Conservation (phyloP, 2,888 invertebrate species). For the Apamea epomidion region DNA sequence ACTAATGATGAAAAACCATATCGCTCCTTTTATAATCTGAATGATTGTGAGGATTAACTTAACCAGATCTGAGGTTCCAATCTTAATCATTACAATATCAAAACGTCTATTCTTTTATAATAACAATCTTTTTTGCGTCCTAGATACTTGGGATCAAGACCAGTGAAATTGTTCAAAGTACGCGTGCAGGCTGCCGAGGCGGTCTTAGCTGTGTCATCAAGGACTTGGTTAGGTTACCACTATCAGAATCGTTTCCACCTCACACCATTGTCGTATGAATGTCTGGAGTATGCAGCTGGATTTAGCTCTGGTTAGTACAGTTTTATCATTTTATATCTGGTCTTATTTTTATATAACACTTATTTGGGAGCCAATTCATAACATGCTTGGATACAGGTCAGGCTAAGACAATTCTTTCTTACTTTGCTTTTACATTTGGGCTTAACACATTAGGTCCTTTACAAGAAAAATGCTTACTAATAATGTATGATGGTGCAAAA, state of each 20-base stretch:
- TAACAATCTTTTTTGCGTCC: neutral
- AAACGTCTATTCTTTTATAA: neutral
- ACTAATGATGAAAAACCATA: slow-evolving; percentile 84
- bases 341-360: neutral
- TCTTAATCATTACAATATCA: neutral
- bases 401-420: no score
- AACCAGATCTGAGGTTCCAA: slow-evolving; percentile 86
- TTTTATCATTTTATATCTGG: neutral
- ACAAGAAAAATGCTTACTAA: neutral
- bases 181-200: slow-evolving; percentile 99
- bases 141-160: slow-evolving; percentile 97
- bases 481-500: neutral
- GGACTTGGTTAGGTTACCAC: slow-evolving; percentile 99
- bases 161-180: slow-evolving; percentile 99
- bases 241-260: slow-evolving; percentile 99
- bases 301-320: slow-evolving; percentile 92
- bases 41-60: slow-evolving; percentile 88
- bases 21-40: slow-evolving; percentile 92
- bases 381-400: neutral
- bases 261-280: slow-evolving; percentile 98
- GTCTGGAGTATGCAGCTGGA: slow-evolving; percentile 99
- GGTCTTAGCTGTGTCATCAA: slow-evolving; percentile 98
- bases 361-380: neutral
- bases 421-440: slow-evolving; percentile 15
- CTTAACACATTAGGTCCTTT: slow-evolving; percentile 26